Conservation (phyloP, 2,113 vertebrate genomes). For the Raja brachyura region DNA sequence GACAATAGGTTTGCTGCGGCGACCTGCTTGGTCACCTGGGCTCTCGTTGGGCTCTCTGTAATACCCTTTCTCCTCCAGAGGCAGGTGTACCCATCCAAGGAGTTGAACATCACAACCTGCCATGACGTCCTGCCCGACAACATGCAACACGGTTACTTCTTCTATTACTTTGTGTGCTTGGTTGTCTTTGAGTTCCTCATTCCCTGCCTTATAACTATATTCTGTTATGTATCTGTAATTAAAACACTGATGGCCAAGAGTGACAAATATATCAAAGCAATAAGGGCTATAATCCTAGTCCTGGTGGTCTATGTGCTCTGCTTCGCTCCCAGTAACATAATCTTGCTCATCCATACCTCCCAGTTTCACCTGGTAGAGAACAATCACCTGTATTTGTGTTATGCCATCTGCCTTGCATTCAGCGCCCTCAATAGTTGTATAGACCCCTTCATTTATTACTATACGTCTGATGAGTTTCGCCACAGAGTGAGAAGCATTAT, state of each 20-base stretch:
- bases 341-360: conserved; percentile 46
- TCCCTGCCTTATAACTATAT: conserved; percentile 43
- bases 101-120: conserved; percentile 46
- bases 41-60: conserved; percentile 45
- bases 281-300: conserved; percentile 42
- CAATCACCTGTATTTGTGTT: conserved; percentile 40
- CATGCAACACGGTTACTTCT: not conserved
- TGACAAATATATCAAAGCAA: conserved; percentile 27
- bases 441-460: conserved; percentile 51
- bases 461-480: conserved; percentile 44
- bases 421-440: conserved; percentile 50
- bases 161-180: conserved; percentile 45
- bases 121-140: conserved; percentile 41
- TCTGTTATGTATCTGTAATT: conserved; percentile 49
- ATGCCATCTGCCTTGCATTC: conserved; percentile 42
- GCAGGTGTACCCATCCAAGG: not conserved
- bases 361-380: not conserved
- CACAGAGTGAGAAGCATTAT: conserved; percentile 22
- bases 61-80: not conserved
- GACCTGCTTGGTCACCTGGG: conserved; percentile 57
- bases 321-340: conserved; percentile 51
- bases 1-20: conserved; percentile 46
- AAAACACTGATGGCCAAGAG: conserved; percentile 35
- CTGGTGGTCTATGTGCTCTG: conserved; percentile 49
- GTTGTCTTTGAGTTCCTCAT: conserved; percentile 47